Evolutionary conservation across 2,888 invertebrate genomes (phyloP).

Genomic region (Coelopa pilipes): DNA sequence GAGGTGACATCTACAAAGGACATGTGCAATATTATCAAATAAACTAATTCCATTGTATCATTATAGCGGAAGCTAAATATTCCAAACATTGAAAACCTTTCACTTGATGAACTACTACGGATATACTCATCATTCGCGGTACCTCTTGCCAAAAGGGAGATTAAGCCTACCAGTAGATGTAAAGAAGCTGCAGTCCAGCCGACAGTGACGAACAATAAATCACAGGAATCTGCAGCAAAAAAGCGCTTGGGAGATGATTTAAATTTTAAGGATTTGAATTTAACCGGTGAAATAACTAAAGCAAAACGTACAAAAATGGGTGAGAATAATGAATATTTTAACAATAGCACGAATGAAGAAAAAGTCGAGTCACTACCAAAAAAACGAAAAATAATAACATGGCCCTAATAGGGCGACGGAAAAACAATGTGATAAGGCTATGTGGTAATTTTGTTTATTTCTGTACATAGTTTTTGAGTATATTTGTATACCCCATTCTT

Average conservation of each 20-base stretch:
- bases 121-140: conserved; percentile 54
- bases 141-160: conserved; percentile 48
- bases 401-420: background rate
- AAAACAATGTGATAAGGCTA: background rate
- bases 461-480: background rate
- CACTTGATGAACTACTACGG: conserved; percentile 48
- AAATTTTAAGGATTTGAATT: conserved; percentile 17
- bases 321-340: background rate
- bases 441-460: background rate
- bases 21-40: background rate
- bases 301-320: background rate
- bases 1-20: conserved; percentile 46
- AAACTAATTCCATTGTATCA: background rate
- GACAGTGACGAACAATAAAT: background rate
- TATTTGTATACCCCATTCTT: background rate
- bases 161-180: background rate
- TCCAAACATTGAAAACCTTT: conserved; percentile 48
- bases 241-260: background rate
- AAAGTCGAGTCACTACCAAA: background rate
- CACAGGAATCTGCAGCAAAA: conserved; percentile 16
- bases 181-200: background rate
- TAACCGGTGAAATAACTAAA: conserved; percentile 31
- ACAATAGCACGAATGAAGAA: background rate
- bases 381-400: conserved; percentile 24
- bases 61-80: conserved; percentile 51